phyloP scores from a whole-genome alignment of 1,140 invertebrate species.

The Zophobas atratus region DNA sequence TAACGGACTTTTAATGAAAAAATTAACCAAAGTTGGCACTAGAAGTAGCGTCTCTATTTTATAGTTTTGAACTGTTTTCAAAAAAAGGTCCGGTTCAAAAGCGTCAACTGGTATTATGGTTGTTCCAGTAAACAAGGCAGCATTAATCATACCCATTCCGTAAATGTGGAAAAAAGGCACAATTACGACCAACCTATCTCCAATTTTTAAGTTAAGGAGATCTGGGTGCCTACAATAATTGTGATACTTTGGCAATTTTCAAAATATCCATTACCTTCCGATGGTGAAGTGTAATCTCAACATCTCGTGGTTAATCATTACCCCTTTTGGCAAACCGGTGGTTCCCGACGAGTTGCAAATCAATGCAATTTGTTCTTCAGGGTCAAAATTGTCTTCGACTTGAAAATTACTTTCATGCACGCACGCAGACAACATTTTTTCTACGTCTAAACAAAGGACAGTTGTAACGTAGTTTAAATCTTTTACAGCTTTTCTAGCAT shows the following conservation, averaged over 20 bases:
- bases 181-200: not conserved
- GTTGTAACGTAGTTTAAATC: not conserved
- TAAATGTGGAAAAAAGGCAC: not conserved
- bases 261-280: not conserved
- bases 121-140: not conserved
- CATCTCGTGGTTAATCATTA: not conserved
- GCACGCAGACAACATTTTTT: not conserved
- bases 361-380: not conserved
- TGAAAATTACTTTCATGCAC: not conserved
- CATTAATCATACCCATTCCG: not conserved
- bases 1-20: constrained; percentile 76
- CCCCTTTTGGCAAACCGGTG: constrained; percentile 11
- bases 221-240: not conserved
- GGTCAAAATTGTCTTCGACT: constrained; percentile 1
- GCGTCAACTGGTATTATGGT: not conserved
- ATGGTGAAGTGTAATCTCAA: not conserved
- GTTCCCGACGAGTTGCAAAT: constrained; percentile 24
- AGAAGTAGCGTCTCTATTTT: constrained; percentile 74
- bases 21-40: constrained; percentile 77
- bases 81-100: constrained; percentile 23
- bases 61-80: constrained; percentile 60
- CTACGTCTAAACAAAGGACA: not conserved
- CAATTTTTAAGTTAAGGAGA: not conserved
- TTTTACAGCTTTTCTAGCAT: not conserved
- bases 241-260: too few relatives aligned